Evolutionary conservation across 2,888 invertebrate species (phyloP), one percentile per base, ranked within the genome.

Genomic region (Meiosimyza decipiens): DNA sequence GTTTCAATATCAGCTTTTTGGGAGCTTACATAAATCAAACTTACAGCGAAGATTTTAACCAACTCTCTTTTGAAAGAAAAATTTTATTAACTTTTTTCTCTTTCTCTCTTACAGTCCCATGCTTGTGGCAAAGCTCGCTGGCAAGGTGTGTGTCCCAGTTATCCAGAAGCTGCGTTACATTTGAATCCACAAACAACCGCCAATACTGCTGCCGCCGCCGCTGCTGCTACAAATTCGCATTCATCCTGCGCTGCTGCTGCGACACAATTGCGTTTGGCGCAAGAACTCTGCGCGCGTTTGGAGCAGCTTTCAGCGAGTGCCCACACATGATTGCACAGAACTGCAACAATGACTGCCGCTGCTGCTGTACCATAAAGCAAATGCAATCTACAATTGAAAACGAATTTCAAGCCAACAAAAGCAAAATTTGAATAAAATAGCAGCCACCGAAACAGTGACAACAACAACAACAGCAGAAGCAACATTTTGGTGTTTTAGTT

Each of bases 61-160:
- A 54, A 49, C n/a, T 18, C 16, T n/a, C 16, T 12, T 52, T 40
- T 70, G 33, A 47, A 62, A 40, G 16, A 15, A n/a, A 55, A 57
- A 16, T 16, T 18, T 28, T 11, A n/a, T 12, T 33, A 28, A 13
- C 9, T 49, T 49, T 73, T 70, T 76, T 65, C 33, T 50, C 15
- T 51, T 33, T 60, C 33, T 16, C 12, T 11, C 70, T 84, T 90
- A 72, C 88, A 93, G 92, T 92, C 92, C 63, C 93, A 93, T 84
- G 90, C 92, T 70, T 90, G 90, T 81, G 90, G 91, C 75, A 92
- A 92, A 85, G 93, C 93, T 75, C 90, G 91, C 79, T 93, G 93
- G 93, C 88, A 89, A 81, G 93, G 93, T 63, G 90, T 91, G 76
- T 93, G 93, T 82, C 87, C 83, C 82, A 89, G 79, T 84, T 89